Percentiles rank a stretch among this genome's conserved stretches.
These are phyloP conservation scores for Cynocephalus volans DNA, from an alignment of 2,113 vertebrate species.

Conservation along the genomic window DNA sequence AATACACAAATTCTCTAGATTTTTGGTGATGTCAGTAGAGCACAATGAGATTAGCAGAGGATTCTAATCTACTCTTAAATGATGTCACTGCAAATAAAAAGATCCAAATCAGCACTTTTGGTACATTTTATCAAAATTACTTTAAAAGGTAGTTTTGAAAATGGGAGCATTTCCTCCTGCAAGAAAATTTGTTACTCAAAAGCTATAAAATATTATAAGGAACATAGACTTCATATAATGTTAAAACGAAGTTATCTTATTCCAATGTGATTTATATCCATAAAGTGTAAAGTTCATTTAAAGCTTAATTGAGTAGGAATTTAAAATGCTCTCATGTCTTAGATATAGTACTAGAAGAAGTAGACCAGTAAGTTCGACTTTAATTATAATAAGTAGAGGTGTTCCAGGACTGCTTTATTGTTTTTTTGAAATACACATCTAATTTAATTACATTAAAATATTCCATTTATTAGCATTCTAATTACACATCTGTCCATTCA, in stretches of 20 bases:
- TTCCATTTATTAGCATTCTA: slow-evolving; percentile 57
- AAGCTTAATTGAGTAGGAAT: slow-evolving; percentile 77
- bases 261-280: slow-evolving; percentile 53
- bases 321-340: slow-evolving; percentile 60
- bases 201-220: slow-evolving; percentile 31
- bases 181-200: neutral
- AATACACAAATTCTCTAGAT: neutral
- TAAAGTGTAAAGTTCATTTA: slow-evolving; percentile 71
- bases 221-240: slow-evolving; percentile 40
- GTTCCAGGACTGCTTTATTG: slow-evolving; percentile 36
- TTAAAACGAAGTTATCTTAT: slow-evolving; percentile 52
- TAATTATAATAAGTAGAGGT: slow-evolving; percentile 72
- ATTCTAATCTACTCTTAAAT: slow-evolving; percentile 33
- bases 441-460: slow-evolving; percentile 65
- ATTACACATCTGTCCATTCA: slow-evolving; percentile 5
- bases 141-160: slow-evolving; percentile 48
- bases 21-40: neutral
- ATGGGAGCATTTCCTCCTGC: neutral
- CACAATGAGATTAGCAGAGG: neutral
- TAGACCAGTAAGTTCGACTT: slow-evolving; percentile 75
- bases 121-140: neutral
- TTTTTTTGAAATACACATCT: slow-evolving; percentile 68
- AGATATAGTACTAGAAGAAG: slow-evolving; percentile 61
- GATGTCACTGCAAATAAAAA: neutral
- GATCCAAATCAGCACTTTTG: neutral